phyloP scores from a whole-genome alignment of 2,888 invertebrate species.

The Therioaphis trifolii region DNA sequence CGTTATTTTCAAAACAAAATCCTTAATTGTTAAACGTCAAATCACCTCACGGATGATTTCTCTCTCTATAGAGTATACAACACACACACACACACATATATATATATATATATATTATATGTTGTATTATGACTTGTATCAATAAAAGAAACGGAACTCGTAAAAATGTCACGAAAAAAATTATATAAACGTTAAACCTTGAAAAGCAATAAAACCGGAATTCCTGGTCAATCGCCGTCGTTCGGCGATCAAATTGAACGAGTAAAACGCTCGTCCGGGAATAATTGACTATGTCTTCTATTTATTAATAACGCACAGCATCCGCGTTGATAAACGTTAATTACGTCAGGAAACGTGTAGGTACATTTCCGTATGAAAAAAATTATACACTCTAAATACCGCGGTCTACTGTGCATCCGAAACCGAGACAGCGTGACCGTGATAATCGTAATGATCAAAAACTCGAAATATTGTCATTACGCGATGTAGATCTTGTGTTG shows the following conservation, averaged over 20 bases:
- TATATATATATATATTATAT: not conserved
- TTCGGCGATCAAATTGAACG: constrained; percentile 25
- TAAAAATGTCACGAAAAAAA: constrained; percentile 17
- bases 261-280: not conserved
- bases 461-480: too few species aligned
- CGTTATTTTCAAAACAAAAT: constrained; percentile 37
- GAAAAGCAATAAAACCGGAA: constrained; percentile 40
- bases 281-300: not conserved
- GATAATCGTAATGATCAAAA: not conserved
- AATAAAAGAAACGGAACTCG: constrained; percentile 10
- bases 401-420: too few species aligned
- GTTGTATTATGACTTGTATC: too few species aligned
- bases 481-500: too few species aligned
- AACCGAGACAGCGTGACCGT: too few species aligned
- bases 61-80: too few species aligned
- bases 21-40: too few species aligned
- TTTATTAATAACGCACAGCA: not conserved
- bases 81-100: too few species aligned
- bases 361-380: not conserved
- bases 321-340: not conserved
- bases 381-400: too few species aligned
- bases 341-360: not conserved
- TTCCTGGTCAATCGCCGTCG: constrained; percentile 17
- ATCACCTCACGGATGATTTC: constrained; percentile 22
- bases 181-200: constrained; percentile 23